These are phyloP conservation scores for Drosophila sulfurigaster DNA, from an alignment of 1,140 invertebrate genomes.

Conservation along the genomic window DNA sequence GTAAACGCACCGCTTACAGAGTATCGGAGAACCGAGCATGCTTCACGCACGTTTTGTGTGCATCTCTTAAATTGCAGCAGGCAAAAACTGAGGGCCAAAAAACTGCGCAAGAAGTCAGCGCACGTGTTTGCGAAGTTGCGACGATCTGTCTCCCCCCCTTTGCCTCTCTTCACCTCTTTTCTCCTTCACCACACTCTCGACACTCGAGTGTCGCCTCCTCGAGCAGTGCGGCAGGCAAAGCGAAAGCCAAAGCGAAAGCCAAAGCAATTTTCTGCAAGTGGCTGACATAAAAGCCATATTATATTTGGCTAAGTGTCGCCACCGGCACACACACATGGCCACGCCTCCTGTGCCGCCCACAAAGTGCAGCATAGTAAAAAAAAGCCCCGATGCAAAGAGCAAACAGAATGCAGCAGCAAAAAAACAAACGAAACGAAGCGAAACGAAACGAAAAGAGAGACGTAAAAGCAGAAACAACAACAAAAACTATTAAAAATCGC, in stretches of 20 bases:
- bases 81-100: conserved; percentile 1
- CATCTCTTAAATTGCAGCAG: background rate
- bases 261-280: conserved; percentile 79
- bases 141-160: background rate
- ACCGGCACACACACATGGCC: conserved; percentile 49
- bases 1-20: no score
- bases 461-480: conserved; percentile 12
- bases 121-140: conserved; percentile 24
- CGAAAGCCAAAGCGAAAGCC: conserved; percentile 13
- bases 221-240: background rate
- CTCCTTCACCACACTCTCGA: background rate
- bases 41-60: background rate
- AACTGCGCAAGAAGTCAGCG: conserved; percentile 27
- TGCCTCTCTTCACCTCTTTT: no score
- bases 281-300: conserved; percentile 81
- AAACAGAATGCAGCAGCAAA: background rate
- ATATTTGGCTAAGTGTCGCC: conserved; percentile 81
- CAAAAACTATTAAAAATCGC: conserved; percentile 78
- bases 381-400: background rate
- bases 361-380: conserved; percentile 11
- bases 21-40: background rate
- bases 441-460: background rate
- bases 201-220: background rate
- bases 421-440: background rate
- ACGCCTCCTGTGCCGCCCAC: background rate